phyloP scores from a whole-genome alignment of 1,140 invertebrate genomes.

The Luehdorfia chinensis region DNA sequence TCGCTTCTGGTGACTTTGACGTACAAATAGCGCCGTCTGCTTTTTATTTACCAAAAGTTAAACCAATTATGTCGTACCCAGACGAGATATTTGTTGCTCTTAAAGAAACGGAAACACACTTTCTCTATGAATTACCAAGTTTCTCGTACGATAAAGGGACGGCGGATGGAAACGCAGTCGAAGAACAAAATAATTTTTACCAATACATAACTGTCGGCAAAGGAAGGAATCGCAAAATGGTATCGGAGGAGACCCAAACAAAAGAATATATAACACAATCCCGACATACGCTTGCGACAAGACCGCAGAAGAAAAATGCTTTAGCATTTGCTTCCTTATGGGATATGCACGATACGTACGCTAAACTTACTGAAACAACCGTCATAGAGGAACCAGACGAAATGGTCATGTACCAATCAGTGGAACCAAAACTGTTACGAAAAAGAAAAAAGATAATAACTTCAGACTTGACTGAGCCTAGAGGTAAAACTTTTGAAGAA shows the following conservation, averaged over 20 bases:
- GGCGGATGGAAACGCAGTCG: conserved; percentile 74
- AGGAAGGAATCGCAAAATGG: conserved; percentile 80
- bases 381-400: conserved; percentile 66
- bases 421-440: conserved; percentile 42
- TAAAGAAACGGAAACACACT: conserved; percentile 81
- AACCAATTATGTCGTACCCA: conserved; percentile 53
- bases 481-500: conserved; percentile 44
- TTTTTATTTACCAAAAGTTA: conserved; percentile 69
- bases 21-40: conserved; percentile 69
- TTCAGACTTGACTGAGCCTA: conserved; percentile 7
- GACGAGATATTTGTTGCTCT: conserved; percentile 79
- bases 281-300: conserved; percentile 78
- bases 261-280: conserved; percentile 78
- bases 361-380: conserved; percentile 53
- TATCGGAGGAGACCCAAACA: conserved; percentile 83
- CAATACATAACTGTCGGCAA: conserved; percentile 80
- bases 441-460: conserved; percentile 36
- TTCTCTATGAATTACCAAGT: conserved; percentile 81
- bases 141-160: conserved; percentile 79
- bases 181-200: conserved; percentile 81
- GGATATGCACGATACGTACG: conserved; percentile 84
- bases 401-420: conserved; percentile 65
- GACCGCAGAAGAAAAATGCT: conserved; percentile 75
- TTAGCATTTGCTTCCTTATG: conserved; percentile 83
- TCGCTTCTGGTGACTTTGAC: conserved; percentile 30